phyloP scores from a whole-genome alignment of 2,113 vertebrate species.

The Leiothrix lutea region DNA sequence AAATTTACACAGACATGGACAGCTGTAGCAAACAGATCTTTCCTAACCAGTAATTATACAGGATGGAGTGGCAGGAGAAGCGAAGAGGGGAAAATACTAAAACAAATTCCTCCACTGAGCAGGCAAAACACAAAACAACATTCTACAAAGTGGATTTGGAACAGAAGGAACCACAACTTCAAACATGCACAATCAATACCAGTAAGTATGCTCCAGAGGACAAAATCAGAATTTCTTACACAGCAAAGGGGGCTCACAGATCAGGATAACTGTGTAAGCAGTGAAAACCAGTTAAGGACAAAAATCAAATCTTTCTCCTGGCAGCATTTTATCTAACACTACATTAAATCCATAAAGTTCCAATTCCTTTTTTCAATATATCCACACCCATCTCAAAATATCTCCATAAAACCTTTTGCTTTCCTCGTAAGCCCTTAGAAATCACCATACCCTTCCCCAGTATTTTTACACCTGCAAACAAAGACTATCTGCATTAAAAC shows the following conservation, averaged over 20 bases:
- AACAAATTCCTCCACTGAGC: background rate
- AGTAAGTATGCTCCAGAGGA: background rate
- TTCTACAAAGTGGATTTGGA: background rate
- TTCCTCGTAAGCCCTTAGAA: background rate
- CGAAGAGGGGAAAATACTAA: background rate
- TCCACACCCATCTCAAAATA: background rate
- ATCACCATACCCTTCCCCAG: background rate
- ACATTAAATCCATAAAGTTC: background rate
- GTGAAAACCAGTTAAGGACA: background rate
- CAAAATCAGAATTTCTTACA: background rate
- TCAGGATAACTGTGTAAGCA: background rate
- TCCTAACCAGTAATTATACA: background rate
- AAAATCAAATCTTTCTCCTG: background rate
- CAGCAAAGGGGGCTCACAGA: background rate
- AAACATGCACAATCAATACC: background rate
- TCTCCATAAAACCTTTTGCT: background rate
- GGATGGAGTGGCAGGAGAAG: background rate
- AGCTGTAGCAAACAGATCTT: background rate
- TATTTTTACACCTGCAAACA: background rate
- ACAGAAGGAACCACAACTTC: background rate
- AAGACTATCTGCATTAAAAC: background rate
- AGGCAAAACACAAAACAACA: background rate
- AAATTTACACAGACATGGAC: background rate
- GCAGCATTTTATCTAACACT: background rate
- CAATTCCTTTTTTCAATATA: background rate